Conservation (phyloP, 2,113 vertebrate genomes). For the Oreocharis arfaki region DNA sequence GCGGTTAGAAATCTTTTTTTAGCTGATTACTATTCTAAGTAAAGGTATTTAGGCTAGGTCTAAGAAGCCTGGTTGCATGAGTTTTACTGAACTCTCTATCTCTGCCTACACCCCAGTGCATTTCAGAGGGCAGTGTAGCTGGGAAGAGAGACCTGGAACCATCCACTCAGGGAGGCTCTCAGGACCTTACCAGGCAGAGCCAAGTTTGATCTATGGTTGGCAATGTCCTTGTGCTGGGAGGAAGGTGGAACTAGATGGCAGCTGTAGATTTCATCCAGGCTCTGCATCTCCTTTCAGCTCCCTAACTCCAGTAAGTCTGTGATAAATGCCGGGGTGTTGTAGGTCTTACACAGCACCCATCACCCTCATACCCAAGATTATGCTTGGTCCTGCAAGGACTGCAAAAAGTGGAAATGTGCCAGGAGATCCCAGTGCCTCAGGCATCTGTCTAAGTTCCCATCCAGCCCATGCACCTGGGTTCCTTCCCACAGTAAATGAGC, state of each 20-base stretch:
- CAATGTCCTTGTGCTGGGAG: not conserved
- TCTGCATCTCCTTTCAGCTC: not conserved
- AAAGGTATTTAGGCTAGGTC: not conserved
- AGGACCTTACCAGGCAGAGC: not conserved
- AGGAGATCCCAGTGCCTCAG: not conserved
- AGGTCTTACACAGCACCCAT: not conserved
- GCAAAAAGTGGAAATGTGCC: not conserved
- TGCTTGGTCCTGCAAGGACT: not conserved
- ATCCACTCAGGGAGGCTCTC: not conserved
- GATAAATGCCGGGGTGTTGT: not conserved
- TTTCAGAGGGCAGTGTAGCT: not conserved
- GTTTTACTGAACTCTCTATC: not conserved
- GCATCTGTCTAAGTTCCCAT: not conserved
- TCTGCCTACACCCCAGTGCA: not conserved
- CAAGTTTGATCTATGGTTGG: not conserved
- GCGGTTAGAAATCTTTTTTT: constrained; percentile 8
- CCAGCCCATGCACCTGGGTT: not conserved
- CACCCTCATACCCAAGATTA: accelerated
- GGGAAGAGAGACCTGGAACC: not conserved
- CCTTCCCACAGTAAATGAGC: not conserved
- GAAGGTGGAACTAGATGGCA: not conserved
- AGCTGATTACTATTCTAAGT: not conserved
- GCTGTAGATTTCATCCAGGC: not conserved
- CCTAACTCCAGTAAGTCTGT: not conserved
- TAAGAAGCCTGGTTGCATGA: not conserved